Conservation (phyloP, 2,113 vertebrate genomes). For the crab-eating macaque (Macaca fascicularis) region T2T-MFA8v1.1 NC_088387.1:78854501-78855000, state of each 20-base stretch:
- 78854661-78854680: background rate
- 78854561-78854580: background rate
- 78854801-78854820: background rate
- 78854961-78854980: background rate
- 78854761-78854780: constrained; percentile 46
- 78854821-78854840: background rate
- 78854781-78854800: background rate
- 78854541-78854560: background rate
- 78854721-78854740: background rate
- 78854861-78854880: background rate
- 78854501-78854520: too few species aligned
- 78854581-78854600: background rate
- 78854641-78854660: background rate
- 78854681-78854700: background rate
- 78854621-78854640: background rate
- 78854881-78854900: background rate
- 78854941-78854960: background rate
- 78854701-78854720: constrained; percentile 4
- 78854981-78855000: too few species aligned
- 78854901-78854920: background rate
- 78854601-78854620: background rate
- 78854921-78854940: background rate
- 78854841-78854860: background rate
- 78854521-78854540: background rate
- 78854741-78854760: background rate